These are phyloP conservation scores for Drosophila phalerata DNA, from an alignment of 2,888 invertebrate genomes.

Conservation along the genomic window DNA sequence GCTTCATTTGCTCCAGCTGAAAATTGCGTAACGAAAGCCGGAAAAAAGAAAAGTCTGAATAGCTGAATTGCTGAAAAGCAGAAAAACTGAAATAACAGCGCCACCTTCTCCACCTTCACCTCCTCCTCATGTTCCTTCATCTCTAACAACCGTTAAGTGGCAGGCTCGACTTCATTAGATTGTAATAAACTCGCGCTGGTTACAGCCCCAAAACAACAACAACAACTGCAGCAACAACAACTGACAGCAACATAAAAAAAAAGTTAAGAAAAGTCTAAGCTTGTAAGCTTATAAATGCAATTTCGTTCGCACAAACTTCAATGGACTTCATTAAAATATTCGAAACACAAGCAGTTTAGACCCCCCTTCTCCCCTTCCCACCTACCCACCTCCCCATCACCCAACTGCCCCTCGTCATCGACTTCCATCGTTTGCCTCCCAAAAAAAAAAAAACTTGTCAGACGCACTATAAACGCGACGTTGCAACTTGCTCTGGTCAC, in stretches of 20 bases:
- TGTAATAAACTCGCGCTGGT: conserved; percentile 78
- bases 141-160: conserved; percentile 73
- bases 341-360: conserved; percentile 78
- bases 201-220: conserved; percentile 65
- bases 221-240: conserved; percentile 30
- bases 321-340: conserved; percentile 82
- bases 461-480: conserved; percentile 62
- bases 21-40: conserved; percentile 60
- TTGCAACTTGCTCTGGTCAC: conserved; percentile 26
- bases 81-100: conserved; percentile 36
- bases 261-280: conserved; percentile 63
- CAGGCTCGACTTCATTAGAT: conserved; percentile 81
- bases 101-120: conserved; percentile 25
- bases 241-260: conserved; percentile 77
- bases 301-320: conserved; percentile 80
- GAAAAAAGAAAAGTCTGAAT: conserved; percentile 1
- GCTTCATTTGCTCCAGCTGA: conserved; percentile 61
- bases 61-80: conserved; percentile 2
- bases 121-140: conserved; percentile 17
- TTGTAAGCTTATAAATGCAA: conserved; percentile 76
- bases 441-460: conserved; percentile 56
- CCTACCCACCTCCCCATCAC: conserved; percentile 14
- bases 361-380: conserved; percentile 3
- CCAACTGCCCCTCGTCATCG: not conserved
- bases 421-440: conserved; percentile 4